Base-by-base conservation (phyloP, 2,797 vertebrate genomes). In the Anas flavirostris region DNA sequence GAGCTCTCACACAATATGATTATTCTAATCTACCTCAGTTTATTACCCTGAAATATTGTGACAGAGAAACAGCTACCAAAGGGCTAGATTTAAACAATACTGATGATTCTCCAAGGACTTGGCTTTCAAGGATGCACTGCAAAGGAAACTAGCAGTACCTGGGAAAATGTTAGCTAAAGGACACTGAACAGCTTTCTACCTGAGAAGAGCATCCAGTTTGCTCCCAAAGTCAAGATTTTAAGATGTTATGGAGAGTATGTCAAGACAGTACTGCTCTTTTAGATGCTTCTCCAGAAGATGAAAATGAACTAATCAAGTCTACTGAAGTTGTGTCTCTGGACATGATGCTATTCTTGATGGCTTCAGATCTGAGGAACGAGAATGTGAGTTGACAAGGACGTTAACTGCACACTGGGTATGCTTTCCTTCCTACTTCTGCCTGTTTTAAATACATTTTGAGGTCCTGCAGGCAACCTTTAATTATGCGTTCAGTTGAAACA, bases 211-310 rank as follows among this genome's bases (percentile, higher is more conserved):
- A 80, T 8, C n/a, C 37, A 39, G 48, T 41, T 62, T 62, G n/a
- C 12, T 28, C 83, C 9, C 41, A 41, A 78, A 77, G 21, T 35
- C 23, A 68, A 77, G 46, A 41, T 10, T 33, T 4, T 33, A 41
- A 17, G 7, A 76, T 25, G n/a, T 26, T 44, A 29, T 12, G 7
- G 13, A 63, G 25, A n/a, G 68, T 50, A 63, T 52, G 8, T 2
- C 26, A 39, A 75, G 83, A 26, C 5, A 87, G 62, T 55, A 41
- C 15, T 86, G 62, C 13, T 23, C 28, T 90, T 72, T 62, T 6
- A 64, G 37, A 84, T 79, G 16, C 7, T 87, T 29, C 79, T 92
- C 64, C 68, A 93, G 48, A 44, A 48, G 35, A 91, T 25, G 77
- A 83, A 90, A 90, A 88, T 4, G 17, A 80, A 82, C 26, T 2